Evolutionary conservation across 2,888 invertebrate species (phyloP).

Genomic region (Drosophila quinaria): DNA sequence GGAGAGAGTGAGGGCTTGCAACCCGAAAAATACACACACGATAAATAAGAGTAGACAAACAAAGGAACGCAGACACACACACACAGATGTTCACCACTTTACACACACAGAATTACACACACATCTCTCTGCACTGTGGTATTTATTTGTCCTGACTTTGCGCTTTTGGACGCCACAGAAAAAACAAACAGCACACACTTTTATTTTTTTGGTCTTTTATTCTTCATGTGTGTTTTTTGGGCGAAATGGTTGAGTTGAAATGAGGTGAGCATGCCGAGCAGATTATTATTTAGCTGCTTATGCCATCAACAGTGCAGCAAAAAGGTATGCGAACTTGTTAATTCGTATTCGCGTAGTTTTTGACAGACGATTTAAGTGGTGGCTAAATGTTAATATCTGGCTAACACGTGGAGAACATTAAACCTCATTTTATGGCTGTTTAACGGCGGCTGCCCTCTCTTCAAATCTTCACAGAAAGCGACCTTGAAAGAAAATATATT

Average conservation of each 20-base stretch:
- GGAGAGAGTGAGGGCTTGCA: conserved; percentile 7
- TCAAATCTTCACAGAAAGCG: neutral
- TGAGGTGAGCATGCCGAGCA: conserved; percentile 7
- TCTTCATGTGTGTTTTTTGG: neutral
- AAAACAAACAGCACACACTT: conserved; percentile 10
- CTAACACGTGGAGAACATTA: conserved; percentile 21
- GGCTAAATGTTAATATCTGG: conserved; percentile 18
- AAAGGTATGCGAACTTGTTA: conserved; percentile 18
- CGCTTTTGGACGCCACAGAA: conserved; percentile 52
- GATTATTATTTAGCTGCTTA: conserved; percentile 59
- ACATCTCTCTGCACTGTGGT: conserved; percentile 13
- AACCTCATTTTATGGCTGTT: conserved; percentile 22
- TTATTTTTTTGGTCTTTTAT: neutral
- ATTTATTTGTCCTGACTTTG: conserved; percentile 71
- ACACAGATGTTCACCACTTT: conserved; percentile 3
- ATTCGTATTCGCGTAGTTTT: conserved; percentile 30
- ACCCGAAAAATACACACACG: conserved; percentile 34
- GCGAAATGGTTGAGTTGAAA: neutral
- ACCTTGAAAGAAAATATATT: conserved; percentile 5
- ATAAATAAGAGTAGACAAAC: conserved; percentile 35
- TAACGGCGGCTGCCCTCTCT: conserved; percentile 16
- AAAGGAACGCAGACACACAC: conserved; percentile 30
- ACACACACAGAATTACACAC: conserved; percentile 12
- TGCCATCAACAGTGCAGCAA: conserved; percentile 23
- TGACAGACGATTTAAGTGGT: neutral